Evolutionary conservation across 92 coral and sea anemone species (phyloP).

Genomic region (Virgularia gustaviana): DNA sequence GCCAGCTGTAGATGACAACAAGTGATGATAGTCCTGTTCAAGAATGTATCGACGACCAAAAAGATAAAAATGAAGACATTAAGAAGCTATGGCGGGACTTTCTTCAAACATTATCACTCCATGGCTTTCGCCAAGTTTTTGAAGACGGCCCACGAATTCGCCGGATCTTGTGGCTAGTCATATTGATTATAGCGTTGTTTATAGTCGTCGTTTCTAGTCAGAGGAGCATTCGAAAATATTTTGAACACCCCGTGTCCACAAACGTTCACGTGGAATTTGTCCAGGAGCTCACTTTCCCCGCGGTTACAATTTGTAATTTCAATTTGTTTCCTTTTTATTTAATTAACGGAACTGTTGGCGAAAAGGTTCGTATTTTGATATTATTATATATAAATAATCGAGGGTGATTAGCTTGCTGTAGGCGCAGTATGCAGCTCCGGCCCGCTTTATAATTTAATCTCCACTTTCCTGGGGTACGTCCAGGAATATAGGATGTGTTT

Average conservation of each 20-base stretch:
- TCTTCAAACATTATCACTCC: conserved; percentile 85
- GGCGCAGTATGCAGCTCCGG: too few relatives aligned
- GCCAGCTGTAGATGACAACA: conserved; percentile 25
- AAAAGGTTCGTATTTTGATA: conserved; percentile 61
- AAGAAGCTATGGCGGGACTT: conserved; percentile 83
- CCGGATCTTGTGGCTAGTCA: conserved; percentile 65
- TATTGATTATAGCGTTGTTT: conserved; percentile 69
- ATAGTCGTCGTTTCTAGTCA: conserved; percentile 71
- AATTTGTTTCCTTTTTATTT: conserved; percentile 87
- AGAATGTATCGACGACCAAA: conserved; percentile 32
- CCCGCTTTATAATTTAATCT: too few relatives aligned
- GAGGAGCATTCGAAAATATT: conserved; percentile 83
- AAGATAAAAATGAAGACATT: conserved; percentile 42
- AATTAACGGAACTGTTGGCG: conserved; percentile 94
- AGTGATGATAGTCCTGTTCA: conserved; percentile 5
- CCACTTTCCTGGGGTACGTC: too few relatives aligned
- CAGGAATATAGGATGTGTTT: too few relatives aligned
- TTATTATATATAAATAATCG: neutral
- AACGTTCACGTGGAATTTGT: conserved; percentile 95
- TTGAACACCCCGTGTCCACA: conserved; percentile 92
- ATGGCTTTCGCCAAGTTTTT: conserved; percentile 90
- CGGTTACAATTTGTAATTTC: conserved; percentile 90
- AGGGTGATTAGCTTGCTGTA: neutral
- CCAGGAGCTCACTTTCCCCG: conserved; percentile 84
- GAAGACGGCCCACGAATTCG: conserved; percentile 85